A percentile compares a stretch with the other conserved stretches of the same genome.
Evolutionary conservation across 2,888 invertebrate species (phyloP).

Genomic region (Acanthosepion esculentum): DNA sequence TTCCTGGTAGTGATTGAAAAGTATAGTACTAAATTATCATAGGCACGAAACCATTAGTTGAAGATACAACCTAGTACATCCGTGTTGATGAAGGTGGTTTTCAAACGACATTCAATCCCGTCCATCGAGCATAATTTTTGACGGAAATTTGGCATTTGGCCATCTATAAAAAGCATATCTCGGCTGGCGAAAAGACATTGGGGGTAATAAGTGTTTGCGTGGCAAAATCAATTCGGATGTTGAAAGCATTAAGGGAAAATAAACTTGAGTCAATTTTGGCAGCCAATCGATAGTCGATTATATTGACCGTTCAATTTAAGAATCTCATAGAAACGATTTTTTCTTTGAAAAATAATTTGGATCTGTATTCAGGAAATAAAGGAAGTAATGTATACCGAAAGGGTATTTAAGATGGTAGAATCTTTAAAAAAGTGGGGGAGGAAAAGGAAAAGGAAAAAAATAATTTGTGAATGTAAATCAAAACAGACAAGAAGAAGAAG

Average conservation of each 20-base stretch:
- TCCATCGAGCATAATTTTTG: background rate
- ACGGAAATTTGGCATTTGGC: background rate
- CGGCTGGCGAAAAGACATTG: conserved; percentile 2
- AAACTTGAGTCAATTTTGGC: background rate
- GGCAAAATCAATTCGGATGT: conserved; percentile 12
- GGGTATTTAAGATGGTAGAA: background rate
- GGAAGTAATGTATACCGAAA: background rate
- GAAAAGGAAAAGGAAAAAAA: background rate
- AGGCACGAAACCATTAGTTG: background rate
- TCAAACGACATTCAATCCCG: background rate
- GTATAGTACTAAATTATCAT: background rate
- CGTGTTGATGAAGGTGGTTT: background rate
- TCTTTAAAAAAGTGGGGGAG: background rate
- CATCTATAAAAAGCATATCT: background rate
- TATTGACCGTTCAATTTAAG: background rate
- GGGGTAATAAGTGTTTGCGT: conserved; percentile 33
- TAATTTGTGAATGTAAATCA: fast-evolving
- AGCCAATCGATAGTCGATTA: background rate
- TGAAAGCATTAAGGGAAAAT: no score
- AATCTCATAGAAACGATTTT: background rate
- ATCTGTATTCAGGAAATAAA: background rate
- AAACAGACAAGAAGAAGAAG: background rate
- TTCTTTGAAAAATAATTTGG: background rate
- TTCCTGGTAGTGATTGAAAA: background rate
- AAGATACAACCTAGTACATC: background rate